Base-by-base conservation (phyloP, 2,113 vertebrate species). In the Phocoena sinus region DNA sequence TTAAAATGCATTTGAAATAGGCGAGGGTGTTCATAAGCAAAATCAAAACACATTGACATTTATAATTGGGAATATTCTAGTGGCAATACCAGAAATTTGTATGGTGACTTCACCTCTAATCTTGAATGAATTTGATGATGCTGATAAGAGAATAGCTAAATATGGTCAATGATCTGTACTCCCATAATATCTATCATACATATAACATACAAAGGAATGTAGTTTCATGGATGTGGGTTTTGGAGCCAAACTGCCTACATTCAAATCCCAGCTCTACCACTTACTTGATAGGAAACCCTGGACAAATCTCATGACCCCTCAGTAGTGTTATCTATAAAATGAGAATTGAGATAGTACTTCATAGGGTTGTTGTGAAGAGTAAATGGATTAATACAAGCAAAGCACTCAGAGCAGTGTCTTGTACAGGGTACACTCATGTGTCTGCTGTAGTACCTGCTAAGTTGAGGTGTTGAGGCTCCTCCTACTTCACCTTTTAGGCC, bases 1-100 rank as follows among this genome's bases (percentile, higher is more conserved):
- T 85, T 88, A 71, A 95, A 85, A 89, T 71, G 13, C 33, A 58
- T 90, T 95, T 25, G 70, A 73, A 86, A 89, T 44, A 95, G 80
- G 58, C 38, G 31, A 81, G 2, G 41, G 20, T 50, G 26, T 47
- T 53, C 58, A 86, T 38, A 36, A 92, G 28, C 36, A 91, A 76
- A 82, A 38, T 4, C 53, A 74, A 68, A 81, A n/a, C 23, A 31
- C 50, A 71, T 38, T 82, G 28, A 56, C 58, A 90, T 86, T 83
- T 92, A n/a, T 56, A 60, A 91, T n/a, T 86, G 89, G 17, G 11
- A 76, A 44, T 83, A 31, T 62, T 71, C 11, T 36, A 73, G 62
- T 84, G 63, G 85, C 50, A 41, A 31, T 62, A 8, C 1, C 23
- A 87, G 53, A 81, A 71, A 80, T 56, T 47, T 53, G 68, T 79